Evolutionary conservation across 2,888 invertebrate genomes (phyloP).

Genomic region (Phyto melanocephala): DNA sequence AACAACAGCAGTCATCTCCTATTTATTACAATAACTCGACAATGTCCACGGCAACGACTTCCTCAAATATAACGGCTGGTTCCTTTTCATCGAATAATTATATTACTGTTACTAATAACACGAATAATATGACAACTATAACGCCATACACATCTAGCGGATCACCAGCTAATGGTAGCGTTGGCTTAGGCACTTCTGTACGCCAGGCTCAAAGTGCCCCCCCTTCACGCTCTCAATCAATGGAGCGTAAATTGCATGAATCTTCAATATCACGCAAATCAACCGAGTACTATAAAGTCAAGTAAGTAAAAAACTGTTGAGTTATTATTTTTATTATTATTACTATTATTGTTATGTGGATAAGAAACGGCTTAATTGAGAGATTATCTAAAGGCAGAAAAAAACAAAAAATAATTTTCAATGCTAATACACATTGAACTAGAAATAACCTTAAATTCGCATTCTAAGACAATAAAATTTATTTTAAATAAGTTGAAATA

Average conservation of each 20-base stretch:
- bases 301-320: constrained; percentile 69
- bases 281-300: constrained; percentile 73
- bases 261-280: constrained; percentile 71
- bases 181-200: constrained; percentile 58
- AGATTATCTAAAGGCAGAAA: too few species aligned
- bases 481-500: too few species aligned
- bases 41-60: constrained; percentile 1
- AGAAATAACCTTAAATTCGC: too few species aligned
- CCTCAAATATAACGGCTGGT: constrained; percentile 31
- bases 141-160: constrained; percentile 63
- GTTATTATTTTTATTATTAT: not conserved
- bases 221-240: constrained; percentile 74
- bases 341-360: too few species aligned
- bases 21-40: constrained; percentile 44
- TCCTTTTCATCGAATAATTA: constrained; percentile 51
- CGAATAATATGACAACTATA: constrained; percentile 54
- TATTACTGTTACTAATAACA: constrained; percentile 47
- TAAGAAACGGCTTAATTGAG: too few species aligned
- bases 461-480: too few species aligned
- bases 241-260: constrained; percentile 75
- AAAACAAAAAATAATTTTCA: too few species aligned
- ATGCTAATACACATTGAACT: too few species aligned
- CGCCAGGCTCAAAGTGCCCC: constrained; percentile 74
- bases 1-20: constrained; percentile 34
- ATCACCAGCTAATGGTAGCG: constrained; percentile 55